phyloP scores from a whole-genome alignment of 2,888 invertebrate genomes.

The Amphipoea lucens region DNA sequence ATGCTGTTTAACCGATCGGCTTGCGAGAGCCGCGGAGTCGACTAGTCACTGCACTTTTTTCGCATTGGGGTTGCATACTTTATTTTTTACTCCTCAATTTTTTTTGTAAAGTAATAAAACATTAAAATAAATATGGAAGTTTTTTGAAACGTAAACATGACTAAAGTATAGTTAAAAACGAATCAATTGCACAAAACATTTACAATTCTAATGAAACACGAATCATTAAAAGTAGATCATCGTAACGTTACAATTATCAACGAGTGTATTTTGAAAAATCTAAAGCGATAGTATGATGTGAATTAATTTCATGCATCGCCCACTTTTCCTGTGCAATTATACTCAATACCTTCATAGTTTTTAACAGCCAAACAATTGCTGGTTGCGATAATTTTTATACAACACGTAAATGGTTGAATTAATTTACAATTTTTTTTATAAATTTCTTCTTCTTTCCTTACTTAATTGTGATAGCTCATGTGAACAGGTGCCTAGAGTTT shows the following conservation, averaged over 20 bases:
- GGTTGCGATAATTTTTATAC: constrained; percentile 66
- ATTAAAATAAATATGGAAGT: neutral
- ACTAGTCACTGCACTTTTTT: constrained; percentile 34
- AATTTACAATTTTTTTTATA: constrained; percentile 66
- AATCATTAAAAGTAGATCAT: constrained; percentile 65
- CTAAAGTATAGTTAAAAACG: constrained; percentile 3
- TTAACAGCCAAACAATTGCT: constrained; percentile 75
- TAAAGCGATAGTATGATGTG: constrained; percentile 64
- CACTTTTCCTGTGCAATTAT: constrained; percentile 79
- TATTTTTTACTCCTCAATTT: neutral
- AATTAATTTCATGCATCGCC: constrained; percentile 82
- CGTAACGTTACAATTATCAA: constrained; percentile 56
- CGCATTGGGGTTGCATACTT: neutral
- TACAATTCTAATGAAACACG: constrained; percentile 51
- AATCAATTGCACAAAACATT: constrained; percentile 37
- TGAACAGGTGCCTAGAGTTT: constrained; percentile 41
- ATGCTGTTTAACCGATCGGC: constrained; percentile 89
- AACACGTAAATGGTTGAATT: constrained; percentile 73
- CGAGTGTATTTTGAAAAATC: constrained; percentile 61
- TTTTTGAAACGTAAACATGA: neutral
- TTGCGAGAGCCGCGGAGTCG: constrained; percentile 80
- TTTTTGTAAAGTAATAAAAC: neutral
- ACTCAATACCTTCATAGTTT: constrained; percentile 72
- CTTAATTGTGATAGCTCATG: constrained; percentile 34
- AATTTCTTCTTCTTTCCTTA: constrained; percentile 30